Evolutionary conservation across 2,113 vertebrate species (phyloP), one percentile per base, ranked within the genome.

Genomic region (Melanerpes formicivorus): DNA sequence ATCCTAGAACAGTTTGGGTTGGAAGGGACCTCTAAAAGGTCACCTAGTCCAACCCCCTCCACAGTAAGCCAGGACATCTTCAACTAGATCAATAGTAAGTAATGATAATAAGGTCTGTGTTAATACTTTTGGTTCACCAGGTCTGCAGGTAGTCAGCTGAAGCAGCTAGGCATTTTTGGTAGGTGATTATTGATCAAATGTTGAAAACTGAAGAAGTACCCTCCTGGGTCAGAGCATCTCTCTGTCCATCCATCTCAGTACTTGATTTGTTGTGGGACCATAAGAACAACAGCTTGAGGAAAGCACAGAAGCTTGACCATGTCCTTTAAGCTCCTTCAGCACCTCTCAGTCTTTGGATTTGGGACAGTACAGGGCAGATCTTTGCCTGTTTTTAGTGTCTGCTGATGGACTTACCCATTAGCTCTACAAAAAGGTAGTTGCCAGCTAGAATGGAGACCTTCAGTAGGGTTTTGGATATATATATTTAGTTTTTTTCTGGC

Each of bases 261-360:
- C 10, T 34, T 50, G 11, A 4, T 42, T 34, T 42, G 5, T 22
- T 0, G 0, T 15, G 29, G 19, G 17, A 9, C 54, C 2, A 0
- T 29, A 19, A 6, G 29, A 59, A 13, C 4, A 0, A 2, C 0
- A 0, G 2, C 5, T 0, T 22, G 14, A 62, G 56, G 55, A 77
- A 50, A 5, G 52, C 12, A 6, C 56, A 40, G 42, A 21, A 73
- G 8, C 30, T 40, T 64, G 26, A 6, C 14, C 4, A 0, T 83
- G 34, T 17, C 17, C 18, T 73, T 58, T 34, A 0, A 2, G 0
- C 8, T 58, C 32, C 37, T 29, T 83, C 18, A 72, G 59, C 63
- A 64, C 84, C 23, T 48, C 26, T 55, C 62, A 21, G 8, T 3
- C 6, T 44, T 66, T 44, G 40, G 5, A n/a, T 80, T 74, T 79